Conservation (phyloP, 2,113 vertebrate genomes). For the Polypterus bichir region DNA sequence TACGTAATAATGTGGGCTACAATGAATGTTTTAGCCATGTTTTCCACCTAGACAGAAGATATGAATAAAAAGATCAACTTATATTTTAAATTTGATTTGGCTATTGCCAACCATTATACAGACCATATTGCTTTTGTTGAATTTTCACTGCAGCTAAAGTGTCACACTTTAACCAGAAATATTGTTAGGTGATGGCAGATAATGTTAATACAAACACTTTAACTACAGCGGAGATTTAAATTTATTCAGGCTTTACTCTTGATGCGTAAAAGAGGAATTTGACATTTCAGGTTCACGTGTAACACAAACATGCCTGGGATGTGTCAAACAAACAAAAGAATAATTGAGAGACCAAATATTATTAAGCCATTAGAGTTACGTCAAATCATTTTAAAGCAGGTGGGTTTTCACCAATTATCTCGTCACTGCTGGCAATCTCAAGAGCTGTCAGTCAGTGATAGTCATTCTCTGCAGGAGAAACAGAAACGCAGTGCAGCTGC, state of each 20-base stretch:
- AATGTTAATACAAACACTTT: neutral
- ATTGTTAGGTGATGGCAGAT: too few species aligned
- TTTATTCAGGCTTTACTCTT: slow-evolving; percentile 6
- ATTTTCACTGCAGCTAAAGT: too few species aligned
- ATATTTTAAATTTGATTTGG: too few species aligned
- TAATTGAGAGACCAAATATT: slow-evolving; percentile 11
- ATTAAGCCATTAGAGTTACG: slow-evolving; percentile 25
- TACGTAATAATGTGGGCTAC: too few species aligned
- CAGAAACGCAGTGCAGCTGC: neutral
- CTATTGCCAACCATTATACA: too few species aligned
- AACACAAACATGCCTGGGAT: slow-evolving; percentile 10
- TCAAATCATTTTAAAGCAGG: slow-evolving; percentile 16
- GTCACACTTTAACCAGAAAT: too few species aligned
- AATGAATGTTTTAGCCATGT: too few species aligned
- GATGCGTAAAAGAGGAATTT: slow-evolving; percentile 2
- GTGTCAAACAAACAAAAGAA: slow-evolving; percentile 1
- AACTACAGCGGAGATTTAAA: neutral
- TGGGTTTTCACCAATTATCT: slow-evolving; percentile 46
- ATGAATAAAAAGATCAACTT: too few species aligned
- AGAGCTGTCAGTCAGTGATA: slow-evolving; percentile 29
- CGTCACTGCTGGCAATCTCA: slow-evolving; percentile 23
- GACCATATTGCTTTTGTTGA: too few species aligned
- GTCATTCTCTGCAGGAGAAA: slow-evolving; percentile 19
- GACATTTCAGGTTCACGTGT: neutral
- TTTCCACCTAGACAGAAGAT: too few species aligned